Percentiles rank a stretch among this genome's conserved stretches.
These are phyloP conservation scores for Leuciscus waleckii DNA, from an alignment of 2,797 vertebrate species.

Conservation along the genomic window DNA sequence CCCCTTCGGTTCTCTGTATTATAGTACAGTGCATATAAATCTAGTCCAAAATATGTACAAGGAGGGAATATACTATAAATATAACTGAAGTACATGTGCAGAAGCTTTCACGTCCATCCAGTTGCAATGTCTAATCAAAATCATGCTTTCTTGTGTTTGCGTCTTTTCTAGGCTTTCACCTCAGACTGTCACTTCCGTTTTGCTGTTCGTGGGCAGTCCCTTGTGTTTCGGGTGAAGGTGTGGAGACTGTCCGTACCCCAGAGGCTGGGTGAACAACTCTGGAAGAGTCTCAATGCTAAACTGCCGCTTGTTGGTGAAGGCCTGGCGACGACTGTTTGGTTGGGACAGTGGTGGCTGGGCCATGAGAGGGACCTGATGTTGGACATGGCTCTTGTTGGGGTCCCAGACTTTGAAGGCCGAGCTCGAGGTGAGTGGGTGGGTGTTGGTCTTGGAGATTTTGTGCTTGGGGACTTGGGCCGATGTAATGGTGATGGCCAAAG, in stretches of 20 bases:
- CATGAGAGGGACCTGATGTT: conserved; percentile 76
- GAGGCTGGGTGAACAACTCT: conserved; percentile 82
- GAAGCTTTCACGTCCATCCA: conserved; percentile 16
- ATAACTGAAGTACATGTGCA: conserved; percentile 21
- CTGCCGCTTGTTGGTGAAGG: conserved; percentile 81
- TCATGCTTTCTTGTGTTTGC: conserved; percentile 14
- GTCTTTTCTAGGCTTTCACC: conserved; percentile 27
- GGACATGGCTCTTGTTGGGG: conserved; percentile 77
- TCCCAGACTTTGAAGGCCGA: conserved; percentile 81
- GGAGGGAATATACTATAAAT: conserved; percentile 7
- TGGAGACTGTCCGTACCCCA: conserved; percentile 77
- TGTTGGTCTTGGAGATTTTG: conserved; percentile 85
- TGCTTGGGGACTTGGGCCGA: conserved; percentile 81
- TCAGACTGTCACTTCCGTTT: conserved; percentile 95
- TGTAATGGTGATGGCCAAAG: conserved; percentile 81
- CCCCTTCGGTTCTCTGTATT: background rate
- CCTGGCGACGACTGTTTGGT: conserved; percentile 77
- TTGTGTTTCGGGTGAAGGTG: conserved; percentile 84
- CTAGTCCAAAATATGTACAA: conserved; percentile 7
- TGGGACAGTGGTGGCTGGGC: conserved; percentile 63
- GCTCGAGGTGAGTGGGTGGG: conserved; percentile 76
- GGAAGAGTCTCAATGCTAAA: conserved; percentile 90
- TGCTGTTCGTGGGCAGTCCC: conserved; percentile 93
- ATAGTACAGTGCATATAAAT: background rate
- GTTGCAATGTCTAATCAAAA: conserved; percentile 9